Evolutionary conservation across 2,888 invertebrate genomes (phyloP), one percentile per base, ranked within the genome.

Genomic region (Tortrix viridana): DNA sequence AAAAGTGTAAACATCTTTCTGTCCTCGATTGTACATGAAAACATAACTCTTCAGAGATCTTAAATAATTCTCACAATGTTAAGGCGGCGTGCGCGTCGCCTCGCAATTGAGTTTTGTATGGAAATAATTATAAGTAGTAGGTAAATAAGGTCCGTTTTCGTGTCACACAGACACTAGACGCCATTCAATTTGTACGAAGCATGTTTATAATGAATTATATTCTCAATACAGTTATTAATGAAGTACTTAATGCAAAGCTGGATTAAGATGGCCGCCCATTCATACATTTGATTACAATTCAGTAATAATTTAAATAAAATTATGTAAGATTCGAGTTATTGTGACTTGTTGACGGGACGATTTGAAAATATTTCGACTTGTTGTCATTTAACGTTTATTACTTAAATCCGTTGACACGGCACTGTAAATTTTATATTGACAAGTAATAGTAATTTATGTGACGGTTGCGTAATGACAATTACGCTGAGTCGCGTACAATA

Each of bases 291-390:
- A 57, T 62, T 37, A 53, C 53, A 53, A 53, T 53, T 53, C 22
- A 5, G 53, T 53, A 62, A 57, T 62, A 50, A 62, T 62, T 62
- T 62, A 62, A 62, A 62, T 62, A 62, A 57, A 62, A 52, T 62
- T 46, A 56, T 46, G 37, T 61, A 37, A 38, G 26, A 52, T 62
- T 46, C 23, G 46, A 50, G 7, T 50, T 76, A 75, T 75, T 73
- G 68, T 75, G 71, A 46, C 74, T 72, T 74, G 80, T 80, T 76
- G 77, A 70, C 67, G 73, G 72, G 76, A 73, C 80, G 80, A 83
- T 78, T 81, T 81, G 84, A 82, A 73, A 82, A 84, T 81, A 76
- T 81, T 81, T 75, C 71, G 74, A 74, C 70, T 68, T 61, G 47
- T 56, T 32, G 18, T 32, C n/a, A 59, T 48, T 32, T 54, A 47